phyloP scores from a whole-genome alignment of 2,113 vertebrate genomes.

The Charadrius vociferus region DNA sequence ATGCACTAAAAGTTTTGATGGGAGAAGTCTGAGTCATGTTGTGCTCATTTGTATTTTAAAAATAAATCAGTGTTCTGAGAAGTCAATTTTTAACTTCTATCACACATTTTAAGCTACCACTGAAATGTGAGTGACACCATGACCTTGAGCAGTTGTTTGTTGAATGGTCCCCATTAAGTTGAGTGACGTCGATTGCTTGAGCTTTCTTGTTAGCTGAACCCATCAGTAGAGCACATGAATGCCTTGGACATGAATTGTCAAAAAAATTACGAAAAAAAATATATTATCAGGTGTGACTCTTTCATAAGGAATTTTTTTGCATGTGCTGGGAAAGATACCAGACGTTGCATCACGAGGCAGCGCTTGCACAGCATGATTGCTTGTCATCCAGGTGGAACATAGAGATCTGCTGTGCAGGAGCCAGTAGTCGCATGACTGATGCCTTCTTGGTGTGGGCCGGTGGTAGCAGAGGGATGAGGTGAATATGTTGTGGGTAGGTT shows the following conservation, averaged over 20 bases:
- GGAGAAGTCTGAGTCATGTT: not conserved
- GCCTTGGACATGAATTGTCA: not conserved
- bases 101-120: not conserved
- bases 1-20: not conserved
- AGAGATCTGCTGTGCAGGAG: not conserved
- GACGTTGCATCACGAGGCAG: not conserved
- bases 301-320: not conserved
- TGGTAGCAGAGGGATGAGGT: too few relatives aligned
- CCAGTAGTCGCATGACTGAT: rapidly evolving
- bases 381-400: not conserved
- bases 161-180: not conserved
- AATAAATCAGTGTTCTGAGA: not conserved
- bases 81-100: not conserved
- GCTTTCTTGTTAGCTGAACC: not conserved
- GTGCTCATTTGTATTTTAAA: not conserved
- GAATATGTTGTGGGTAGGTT: not conserved
- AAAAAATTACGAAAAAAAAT: not conserved
- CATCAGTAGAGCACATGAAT: not conserved
- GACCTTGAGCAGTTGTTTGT: not conserved
- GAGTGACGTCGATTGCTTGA: not conserved
- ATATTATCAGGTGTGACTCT: not conserved
- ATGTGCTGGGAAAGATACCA: not conserved
- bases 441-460: rapidly evolving
- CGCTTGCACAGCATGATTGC: not conserved
- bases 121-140: not conserved